Conservation (phyloP, 2,797 vertebrate species). For the Agapornis canus region DNA sequence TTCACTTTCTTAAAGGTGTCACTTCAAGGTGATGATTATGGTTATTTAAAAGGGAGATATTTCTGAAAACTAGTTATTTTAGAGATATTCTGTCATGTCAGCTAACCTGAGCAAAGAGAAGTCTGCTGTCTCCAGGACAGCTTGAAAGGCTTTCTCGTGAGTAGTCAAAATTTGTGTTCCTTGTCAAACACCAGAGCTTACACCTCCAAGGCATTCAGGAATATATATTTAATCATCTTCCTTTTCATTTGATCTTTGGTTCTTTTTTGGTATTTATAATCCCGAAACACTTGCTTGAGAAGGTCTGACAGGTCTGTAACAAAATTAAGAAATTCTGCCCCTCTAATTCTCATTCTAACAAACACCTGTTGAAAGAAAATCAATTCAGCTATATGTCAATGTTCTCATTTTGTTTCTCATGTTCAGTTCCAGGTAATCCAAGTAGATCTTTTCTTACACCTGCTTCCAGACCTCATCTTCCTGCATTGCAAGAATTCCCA, state of each 20-base stretch:
- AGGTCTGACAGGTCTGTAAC: constrained; percentile 21
- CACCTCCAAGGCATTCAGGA: constrained; percentile 8
- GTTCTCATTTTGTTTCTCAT: constrained; percentile 19
- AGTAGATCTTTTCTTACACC: constrained; percentile 30
- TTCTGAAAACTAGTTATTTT: constrained; percentile 3
- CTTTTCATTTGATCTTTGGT: not conserved
- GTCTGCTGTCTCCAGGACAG: constrained; percentile 17
- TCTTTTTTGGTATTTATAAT: not conserved
- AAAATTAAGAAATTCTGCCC: constrained; percentile 8
- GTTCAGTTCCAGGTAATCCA: constrained; percentile 43
- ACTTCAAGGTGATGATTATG: constrained; percentile 24
- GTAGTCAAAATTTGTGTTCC: constrained; percentile 31
- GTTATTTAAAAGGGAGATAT: not conserved
- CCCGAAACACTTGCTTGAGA: not conserved
- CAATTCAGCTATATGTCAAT: not conserved
- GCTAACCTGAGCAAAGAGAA: constrained; percentile 26
- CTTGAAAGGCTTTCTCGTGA: constrained; percentile 12
- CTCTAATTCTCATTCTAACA: not conserved
- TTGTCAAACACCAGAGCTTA: constrained; percentile 21
- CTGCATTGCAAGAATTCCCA: not conserved
- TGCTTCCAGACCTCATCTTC: constrained; percentile 23
- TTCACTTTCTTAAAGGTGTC: not conserved
- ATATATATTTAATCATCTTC: constrained; percentile 14
- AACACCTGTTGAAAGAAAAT: constrained; percentile 53
- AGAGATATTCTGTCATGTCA: constrained; percentile 19